Conservation (phyloP, 2,113 vertebrate genomes). For the Leucosticte australis region DNA sequence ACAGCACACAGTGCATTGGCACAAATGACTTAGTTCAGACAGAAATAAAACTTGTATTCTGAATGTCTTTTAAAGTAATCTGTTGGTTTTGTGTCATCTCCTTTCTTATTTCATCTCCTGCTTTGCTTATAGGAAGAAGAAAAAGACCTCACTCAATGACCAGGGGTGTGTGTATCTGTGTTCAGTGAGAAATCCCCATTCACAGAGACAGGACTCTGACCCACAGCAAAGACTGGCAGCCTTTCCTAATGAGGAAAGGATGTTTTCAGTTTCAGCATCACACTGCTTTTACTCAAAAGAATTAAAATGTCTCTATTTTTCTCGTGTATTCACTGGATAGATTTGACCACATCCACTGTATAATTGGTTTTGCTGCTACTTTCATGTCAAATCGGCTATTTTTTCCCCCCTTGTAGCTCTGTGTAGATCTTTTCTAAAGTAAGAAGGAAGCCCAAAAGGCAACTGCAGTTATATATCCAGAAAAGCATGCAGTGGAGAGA, state of each 20-base stretch:
- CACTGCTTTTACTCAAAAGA: background rate
- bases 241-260: background rate
- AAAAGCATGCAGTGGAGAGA: background rate
- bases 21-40: background rate
- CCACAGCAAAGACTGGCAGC: background rate
- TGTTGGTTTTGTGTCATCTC: background rate
- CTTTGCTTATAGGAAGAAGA: background rate
- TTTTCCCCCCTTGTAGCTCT: background rate
- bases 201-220: rapidly evolving
- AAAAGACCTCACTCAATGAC: background rate
- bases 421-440: background rate
- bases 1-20: background rate
- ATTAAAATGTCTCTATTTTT: background rate
- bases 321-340: background rate
- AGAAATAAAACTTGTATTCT: background rate
- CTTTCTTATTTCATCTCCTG: background rate
- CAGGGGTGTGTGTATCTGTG: background rate
- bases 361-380: background rate
- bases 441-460: background rate
- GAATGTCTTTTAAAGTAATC: background rate
- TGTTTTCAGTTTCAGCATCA: background rate
- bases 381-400: background rate
- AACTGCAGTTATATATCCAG: background rate
- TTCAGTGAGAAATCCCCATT: background rate
- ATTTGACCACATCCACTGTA: background rate